These are phyloP conservation scores for Empidonax traillii DNA, from an alignment of 2,113 vertebrate genomes.

Conservation along the genomic window DNA sequence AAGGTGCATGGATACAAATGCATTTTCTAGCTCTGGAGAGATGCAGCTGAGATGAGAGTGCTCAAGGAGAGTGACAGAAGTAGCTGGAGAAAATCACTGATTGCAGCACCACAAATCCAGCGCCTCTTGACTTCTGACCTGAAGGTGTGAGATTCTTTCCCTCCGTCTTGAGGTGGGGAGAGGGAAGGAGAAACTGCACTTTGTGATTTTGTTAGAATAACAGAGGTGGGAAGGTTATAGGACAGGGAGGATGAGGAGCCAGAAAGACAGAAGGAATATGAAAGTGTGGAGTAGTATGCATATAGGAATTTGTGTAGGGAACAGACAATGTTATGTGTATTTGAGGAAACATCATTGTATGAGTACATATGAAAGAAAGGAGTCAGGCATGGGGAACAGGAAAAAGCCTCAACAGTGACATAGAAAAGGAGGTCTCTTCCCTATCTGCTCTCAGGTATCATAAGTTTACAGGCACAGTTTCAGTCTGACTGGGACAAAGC, in stretches of 20 bases:
- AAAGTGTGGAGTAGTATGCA: neutral
- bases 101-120: neutral
- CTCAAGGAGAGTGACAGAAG: neutral
- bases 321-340: accelerated
- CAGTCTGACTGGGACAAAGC: neutral
- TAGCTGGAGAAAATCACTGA: neutral
- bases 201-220: neutral
- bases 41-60: neutral
- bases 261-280: neutral
- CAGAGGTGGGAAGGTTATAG: neutral
- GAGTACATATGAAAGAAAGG: neutral
- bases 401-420: neutral
- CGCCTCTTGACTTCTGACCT: neutral
- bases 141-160: neutral
- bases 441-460: neutral
- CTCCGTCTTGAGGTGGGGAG: neutral
- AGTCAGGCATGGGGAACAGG: neutral
- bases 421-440: neutral
- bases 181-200: neutral
- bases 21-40: neutral
- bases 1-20: neutral
- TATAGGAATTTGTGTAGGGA: neutral
- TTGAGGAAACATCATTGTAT: neutral
- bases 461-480: neutral
- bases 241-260: neutral